Percentiles rank a stretch among this genome's conserved stretches.
These are phyloP conservation scores for Acanthornis magna DNA, from an alignment of 2,797 vertebrate genomes.

Conservation along the genomic window DNA sequence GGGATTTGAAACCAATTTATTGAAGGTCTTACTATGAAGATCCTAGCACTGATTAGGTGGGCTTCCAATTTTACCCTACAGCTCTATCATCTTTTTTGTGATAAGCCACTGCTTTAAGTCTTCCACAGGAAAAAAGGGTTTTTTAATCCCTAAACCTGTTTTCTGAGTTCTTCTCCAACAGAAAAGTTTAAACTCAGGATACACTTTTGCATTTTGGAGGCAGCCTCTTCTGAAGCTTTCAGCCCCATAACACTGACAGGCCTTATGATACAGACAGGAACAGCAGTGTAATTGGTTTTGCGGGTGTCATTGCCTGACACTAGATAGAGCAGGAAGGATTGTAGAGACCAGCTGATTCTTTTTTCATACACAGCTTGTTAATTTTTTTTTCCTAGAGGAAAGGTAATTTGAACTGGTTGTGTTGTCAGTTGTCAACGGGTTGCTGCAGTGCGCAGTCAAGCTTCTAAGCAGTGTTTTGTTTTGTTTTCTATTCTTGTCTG, in stretches of 20 bases:
- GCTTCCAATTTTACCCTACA: neutral
- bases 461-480: conserved; percentile 59
- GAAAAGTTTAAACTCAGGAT: neutral
- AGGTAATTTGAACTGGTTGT: conserved; percentile 13
- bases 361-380: neutral
- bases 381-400: neutral
- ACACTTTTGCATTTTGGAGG: neutral
- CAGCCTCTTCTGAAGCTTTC: neutral
- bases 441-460: conserved; percentile 33
- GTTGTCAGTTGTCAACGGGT: neutral
- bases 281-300: neutral
- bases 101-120: neutral
- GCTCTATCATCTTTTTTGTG: neutral
- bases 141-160: neutral
- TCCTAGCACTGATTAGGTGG: neutral
- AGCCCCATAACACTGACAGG: neutral
- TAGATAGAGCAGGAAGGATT: neutral
- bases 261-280: neutral
- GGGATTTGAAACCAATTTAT: neutral
- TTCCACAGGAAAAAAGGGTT: neutral
- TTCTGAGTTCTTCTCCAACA: neutral
- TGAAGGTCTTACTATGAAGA: neutral
- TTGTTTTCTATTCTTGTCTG: conserved; percentile 64
- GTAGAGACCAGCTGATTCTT: neutral
- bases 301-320: neutral